phyloP scores from a whole-genome alignment of 2,797 vertebrate species.

The Esox masquinongy region DNA sequence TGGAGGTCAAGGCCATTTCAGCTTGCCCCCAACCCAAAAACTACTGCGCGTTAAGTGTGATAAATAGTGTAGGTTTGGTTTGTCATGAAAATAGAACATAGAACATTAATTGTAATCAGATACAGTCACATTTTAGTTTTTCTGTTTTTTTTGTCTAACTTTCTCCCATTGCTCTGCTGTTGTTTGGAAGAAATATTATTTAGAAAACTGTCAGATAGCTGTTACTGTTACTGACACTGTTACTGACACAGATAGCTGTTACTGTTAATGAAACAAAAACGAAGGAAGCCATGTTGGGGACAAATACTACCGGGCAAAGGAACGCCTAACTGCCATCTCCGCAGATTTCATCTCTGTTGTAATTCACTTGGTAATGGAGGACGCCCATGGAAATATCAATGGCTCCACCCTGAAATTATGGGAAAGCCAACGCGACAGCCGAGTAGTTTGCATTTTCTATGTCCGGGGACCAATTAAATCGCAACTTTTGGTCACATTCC shows the following conservation, averaged over 20 bases:
- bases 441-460: not conserved
- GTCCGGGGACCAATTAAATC: not conserved
- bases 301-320: not conserved
- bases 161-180: not conserved
- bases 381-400: not conserved
- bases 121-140: not conserved
- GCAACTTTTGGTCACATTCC: not conserved
- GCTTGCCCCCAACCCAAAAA: no score
- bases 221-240: not conserved
- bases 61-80: not conserved
- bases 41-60: not conserved
- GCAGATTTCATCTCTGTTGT: not conserved
- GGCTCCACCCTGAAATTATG: not conserved
- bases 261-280: not conserved
- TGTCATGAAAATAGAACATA: not conserved
- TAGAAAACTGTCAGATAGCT: not conserved
- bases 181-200: not conserved
- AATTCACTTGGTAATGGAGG: not conserved
- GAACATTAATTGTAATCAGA: not conserved
- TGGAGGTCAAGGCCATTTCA: no score
- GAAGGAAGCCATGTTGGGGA: not conserved
- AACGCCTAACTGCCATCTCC: no score
- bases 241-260: not conserved
- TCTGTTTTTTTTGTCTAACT: no score
- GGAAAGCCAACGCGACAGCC: not conserved